Percentiles rank a stretch among this genome's conserved stretches.
Conservation (phyloP, 1,140 invertebrate species). For the Gryon sp. region DNA sequence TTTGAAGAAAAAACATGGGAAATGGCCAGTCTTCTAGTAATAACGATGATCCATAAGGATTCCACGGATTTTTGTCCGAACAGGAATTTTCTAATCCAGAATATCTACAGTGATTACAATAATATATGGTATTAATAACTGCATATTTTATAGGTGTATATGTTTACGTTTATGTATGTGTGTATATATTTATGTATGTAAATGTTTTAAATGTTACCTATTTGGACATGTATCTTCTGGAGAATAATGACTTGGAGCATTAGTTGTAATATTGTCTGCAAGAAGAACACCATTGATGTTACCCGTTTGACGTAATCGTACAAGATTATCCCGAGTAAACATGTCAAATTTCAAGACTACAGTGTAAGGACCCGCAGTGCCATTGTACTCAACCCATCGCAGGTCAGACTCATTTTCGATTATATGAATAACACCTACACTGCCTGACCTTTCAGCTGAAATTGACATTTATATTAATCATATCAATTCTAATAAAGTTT, state of each 20-base stretch:
- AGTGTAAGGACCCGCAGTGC: slow-evolving; percentile 86
- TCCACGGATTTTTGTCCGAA: slow-evolving; percentile 83
- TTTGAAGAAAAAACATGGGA: slow-evolving; percentile 89
- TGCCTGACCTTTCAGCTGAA: slow-evolving; percentile 84
- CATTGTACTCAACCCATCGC: slow-evolving; percentile 85
- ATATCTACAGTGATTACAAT: slow-evolving; percentile 24
- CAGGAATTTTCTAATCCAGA: slow-evolving; percentile 26
- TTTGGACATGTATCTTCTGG: slow-evolving; percentile 93
- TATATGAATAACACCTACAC: slow-evolving; percentile 91
- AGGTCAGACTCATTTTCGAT: slow-evolving; percentile 83
- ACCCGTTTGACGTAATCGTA: slow-evolving; percentile 78
- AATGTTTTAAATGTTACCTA: slow-evolving; percentile 76
- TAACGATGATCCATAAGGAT: slow-evolving; percentile 86
- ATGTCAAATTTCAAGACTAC: slow-evolving; percentile 83
- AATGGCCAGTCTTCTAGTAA: slow-evolving; percentile 89
- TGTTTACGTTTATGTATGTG: too few species aligned
- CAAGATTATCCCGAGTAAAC: slow-evolving; percentile 81
- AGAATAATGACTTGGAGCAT: slow-evolving; percentile 79
- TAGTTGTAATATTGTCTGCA: slow-evolving; percentile 67
- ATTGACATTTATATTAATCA: not conserved
- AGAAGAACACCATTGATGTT: slow-evolving; percentile 83
- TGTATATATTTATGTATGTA: too few species aligned
- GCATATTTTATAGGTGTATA: too few species aligned
- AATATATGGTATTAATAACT: too few species aligned
- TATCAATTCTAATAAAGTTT: not conserved